phyloP scores from a whole-genome alignment of 1,140 invertebrate genomes.

The Panagrolaimus sp. region DNA sequence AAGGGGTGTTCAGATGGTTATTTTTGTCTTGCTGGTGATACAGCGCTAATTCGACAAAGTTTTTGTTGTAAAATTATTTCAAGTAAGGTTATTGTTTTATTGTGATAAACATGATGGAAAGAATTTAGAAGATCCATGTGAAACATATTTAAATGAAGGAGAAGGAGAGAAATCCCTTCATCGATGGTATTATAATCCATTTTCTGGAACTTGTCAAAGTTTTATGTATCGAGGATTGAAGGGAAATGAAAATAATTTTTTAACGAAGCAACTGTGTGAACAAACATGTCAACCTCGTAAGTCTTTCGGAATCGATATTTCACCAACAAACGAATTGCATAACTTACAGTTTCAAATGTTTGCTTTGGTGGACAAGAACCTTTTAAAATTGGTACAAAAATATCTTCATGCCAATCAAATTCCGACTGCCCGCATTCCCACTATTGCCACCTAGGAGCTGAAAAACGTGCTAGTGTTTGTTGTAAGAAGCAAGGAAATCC shows the following conservation, averaged over 20 bases:
- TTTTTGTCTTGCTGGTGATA: slow-evolving; percentile 31
- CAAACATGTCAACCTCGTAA: slow-evolving; percentile 35
- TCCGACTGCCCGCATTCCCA: slow-evolving; percentile 32
- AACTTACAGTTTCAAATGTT: slow-evolving; percentile 32
- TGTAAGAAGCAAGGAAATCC: slow-evolving; percentile 36
- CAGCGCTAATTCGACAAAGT: not conserved
- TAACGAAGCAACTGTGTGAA: slow-evolving; percentile 36
- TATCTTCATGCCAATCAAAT: slow-evolving; percentile 29
- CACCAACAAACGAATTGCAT: slow-evolving; percentile 7
- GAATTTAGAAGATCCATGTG: slow-evolving; percentile 26
- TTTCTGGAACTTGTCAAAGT: slow-evolving; percentile 30
- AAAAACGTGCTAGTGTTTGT: slow-evolving; percentile 32
- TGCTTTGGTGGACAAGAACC: slow-evolving; percentile 37
- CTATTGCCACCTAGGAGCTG: slow-evolving; percentile 40
- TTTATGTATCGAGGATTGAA: slow-evolving; percentile 34
- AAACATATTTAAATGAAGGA: slow-evolving; percentile 41
- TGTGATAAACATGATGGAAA: not conserved
- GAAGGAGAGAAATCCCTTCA: slow-evolving; percentile 35
- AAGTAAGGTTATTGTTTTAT: not conserved
- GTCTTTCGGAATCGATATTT: not conserved
- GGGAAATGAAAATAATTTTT: slow-evolving; percentile 48
- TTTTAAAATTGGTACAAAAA: slow-evolving; percentile 33
- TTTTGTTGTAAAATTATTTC: slow-evolving; percentile 21
- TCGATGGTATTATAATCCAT: slow-evolving; percentile 43
- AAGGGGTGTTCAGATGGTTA: slow-evolving; percentile 15